Evolutionary conservation across 2,113 vertebrate genomes (phyloP).

Genomic region (Lepus europaeus): DNA sequence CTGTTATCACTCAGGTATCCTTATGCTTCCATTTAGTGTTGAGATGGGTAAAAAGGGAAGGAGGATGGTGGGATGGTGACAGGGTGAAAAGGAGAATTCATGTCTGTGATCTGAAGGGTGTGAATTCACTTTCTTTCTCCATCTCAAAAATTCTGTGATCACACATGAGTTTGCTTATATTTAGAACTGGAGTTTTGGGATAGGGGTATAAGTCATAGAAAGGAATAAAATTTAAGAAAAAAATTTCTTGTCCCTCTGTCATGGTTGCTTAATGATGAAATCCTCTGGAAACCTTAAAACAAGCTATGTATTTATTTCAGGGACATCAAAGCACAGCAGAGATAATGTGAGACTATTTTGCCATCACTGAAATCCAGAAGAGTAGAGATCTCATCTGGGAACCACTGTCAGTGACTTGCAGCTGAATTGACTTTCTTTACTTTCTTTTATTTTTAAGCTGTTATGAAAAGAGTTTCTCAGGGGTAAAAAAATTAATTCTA

Average conservation of each 20-base stretch:
- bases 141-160: neutral
- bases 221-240: neutral
- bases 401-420: neutral
- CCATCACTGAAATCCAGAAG: neutral
- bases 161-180: neutral
- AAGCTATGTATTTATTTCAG: slow-evolving; percentile 14
- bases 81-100: neutral
- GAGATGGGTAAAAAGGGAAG: neutral
- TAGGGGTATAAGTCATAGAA: neutral
- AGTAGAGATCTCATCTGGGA: neutral
- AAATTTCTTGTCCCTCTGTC: neutral
- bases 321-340: neutral
- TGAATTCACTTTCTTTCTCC: neutral
- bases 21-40: neutral
- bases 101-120: neutral
- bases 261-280: neutral
- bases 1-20: neutral
- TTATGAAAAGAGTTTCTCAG: neutral
- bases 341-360: neutral
- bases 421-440: neutral
- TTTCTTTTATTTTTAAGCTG: neutral
- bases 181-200: neutral
- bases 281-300: neutral
- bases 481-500: neutral
- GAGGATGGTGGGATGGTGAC: neutral